Evolutionary conservation across 1,140 invertebrate genomes (phyloP).

Genomic region (Pteromalus puparum): DNA sequence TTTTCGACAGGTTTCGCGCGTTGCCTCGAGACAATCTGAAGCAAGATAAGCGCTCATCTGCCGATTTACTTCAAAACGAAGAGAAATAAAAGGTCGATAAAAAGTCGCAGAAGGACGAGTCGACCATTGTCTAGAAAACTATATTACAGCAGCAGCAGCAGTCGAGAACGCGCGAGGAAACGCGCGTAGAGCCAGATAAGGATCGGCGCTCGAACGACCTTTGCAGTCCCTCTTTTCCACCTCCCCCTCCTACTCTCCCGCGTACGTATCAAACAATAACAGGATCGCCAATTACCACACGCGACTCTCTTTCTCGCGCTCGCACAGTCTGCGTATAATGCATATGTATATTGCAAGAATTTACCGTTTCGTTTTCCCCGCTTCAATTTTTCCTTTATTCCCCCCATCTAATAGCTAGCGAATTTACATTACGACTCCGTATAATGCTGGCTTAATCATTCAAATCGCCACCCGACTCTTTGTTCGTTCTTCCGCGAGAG

Average conservation of each 20-base stretch:
- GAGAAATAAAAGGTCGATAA: too few species aligned
- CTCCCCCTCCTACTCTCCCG: background rate
- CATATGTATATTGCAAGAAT: background rate
- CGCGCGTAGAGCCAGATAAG: conserved; percentile 25
- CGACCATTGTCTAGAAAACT: too few species aligned
- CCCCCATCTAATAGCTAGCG: background rate
- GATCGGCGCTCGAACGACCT: conserved; percentile 42
- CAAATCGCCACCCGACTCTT: background rate
- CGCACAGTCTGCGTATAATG: background rate
- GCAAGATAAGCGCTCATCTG: too few species aligned
- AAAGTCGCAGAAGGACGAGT: too few species aligned
- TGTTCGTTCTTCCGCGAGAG: background rate
- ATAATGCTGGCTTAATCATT: background rate
- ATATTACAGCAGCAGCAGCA: background rate
- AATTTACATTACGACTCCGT: background rate
- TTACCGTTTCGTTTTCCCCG: conserved; percentile 10
- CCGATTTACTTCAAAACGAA: too few species aligned
- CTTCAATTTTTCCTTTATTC: conserved; percentile 10
- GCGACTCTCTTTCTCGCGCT: too few species aligned
- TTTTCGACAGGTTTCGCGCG: too few species aligned
- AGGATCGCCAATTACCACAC: conserved; percentile 38
- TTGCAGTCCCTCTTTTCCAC: background rate
- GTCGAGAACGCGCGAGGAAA: conserved; percentile 6
- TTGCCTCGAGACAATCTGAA: too few species aligned
- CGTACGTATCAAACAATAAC: conserved; percentile 43